Evolutionary conservation across 2,797 vertebrate genomes (phyloP).

Genomic region (Siniperca undulata): DNA sequence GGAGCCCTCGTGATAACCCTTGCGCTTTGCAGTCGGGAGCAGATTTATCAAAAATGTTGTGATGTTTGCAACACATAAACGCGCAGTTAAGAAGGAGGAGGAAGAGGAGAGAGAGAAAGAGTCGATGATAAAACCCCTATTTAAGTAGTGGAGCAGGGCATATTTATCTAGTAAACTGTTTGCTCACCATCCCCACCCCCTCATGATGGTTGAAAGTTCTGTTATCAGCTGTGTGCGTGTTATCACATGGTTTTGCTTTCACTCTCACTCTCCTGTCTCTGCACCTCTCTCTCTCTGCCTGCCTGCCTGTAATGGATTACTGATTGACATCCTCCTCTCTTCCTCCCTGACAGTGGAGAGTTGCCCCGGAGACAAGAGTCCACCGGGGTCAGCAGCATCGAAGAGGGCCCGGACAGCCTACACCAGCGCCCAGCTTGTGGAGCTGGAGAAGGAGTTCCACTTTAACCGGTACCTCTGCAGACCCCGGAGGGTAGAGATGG

Average conservation of each 20-base stretch:
- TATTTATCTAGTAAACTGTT: constrained; percentile 59
- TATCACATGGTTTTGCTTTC: constrained; percentile 64
- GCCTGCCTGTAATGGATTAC: constrained; percentile 69
- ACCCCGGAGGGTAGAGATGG: constrained; percentile 97
- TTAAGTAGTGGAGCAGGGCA: constrained; percentile 31
- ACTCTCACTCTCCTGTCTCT: constrained; percentile 63
- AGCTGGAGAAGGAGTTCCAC: constrained; percentile 99
- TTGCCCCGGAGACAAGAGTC: constrained; percentile 97
- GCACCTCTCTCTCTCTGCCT: constrained; percentile 22
- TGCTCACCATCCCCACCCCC: constrained; percentile 23
- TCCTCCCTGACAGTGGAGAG: constrained; percentile 93
- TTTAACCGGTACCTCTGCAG: constrained; percentile 99
- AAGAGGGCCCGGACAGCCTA: constrained; percentile 98
- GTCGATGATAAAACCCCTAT: constrained; percentile 31
- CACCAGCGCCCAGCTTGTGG: constrained; percentile 98
- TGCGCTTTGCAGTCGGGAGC: constrained; percentile 22
- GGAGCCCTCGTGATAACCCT: constrained; percentile 58
- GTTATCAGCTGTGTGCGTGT: constrained; percentile 63
- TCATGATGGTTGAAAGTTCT: constrained; percentile 45
- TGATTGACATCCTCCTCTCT: constrained; percentile 80
- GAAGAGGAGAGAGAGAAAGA: background rate
- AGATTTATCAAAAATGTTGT: constrained; percentile 56
- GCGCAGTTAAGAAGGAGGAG: background rate
- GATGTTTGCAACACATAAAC: constrained; percentile 35
- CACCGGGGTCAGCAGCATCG: constrained; percentile 93